These are phyloP conservation scores for Latrodectus hesperus DNA, from an alignment of 2,888 invertebrate species.

Conservation along the genomic window DNA sequence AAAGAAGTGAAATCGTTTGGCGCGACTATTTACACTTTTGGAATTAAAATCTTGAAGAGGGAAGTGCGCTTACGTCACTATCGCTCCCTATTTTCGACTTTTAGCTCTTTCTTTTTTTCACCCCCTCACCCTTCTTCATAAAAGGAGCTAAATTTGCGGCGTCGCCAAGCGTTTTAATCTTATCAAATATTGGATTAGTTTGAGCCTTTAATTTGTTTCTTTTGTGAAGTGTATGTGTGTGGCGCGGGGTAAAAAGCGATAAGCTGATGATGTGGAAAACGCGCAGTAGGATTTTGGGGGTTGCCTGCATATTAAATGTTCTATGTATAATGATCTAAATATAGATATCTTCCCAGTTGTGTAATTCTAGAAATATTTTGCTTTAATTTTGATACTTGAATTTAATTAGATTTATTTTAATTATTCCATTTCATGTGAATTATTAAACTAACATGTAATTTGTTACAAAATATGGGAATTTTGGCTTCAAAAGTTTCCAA, in stretches of 20 bases:
- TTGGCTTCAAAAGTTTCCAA: too few species aligned
- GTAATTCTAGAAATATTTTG: too few species aligned
- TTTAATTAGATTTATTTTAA: too few species aligned
- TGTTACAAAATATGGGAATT: too few species aligned
- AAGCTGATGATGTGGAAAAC: slow-evolving; percentile 60
- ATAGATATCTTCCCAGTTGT: too few species aligned
- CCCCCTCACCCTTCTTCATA: neutral
- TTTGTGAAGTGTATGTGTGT: slow-evolving; percentile 34
- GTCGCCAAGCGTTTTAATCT: slow-evolving; percentile 58
- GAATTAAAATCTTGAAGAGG: neutral
- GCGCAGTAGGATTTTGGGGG: slow-evolving; percentile 24
- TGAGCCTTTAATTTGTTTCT: slow-evolving; percentile 65
- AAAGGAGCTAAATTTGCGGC: slow-evolving; percentile 55
- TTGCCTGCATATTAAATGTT: slow-evolving; percentile 13
- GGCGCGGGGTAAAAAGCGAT: slow-evolving; percentile 53
- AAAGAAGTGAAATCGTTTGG: neutral
- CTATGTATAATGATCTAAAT: too few species aligned
- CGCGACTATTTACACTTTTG: neutral
- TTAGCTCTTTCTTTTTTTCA: neutral
- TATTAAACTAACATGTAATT: too few species aligned
- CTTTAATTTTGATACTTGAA: too few species aligned
- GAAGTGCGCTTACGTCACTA: slow-evolving; percentile 10
- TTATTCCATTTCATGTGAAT: too few species aligned
- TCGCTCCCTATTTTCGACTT: neutral
- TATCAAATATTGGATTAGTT: slow-evolving; percentile 67